Evolutionary conservation across 2,888 invertebrate genomes (phyloP), one percentile per base, ranked within the genome.

Genomic region (Eulithis prunata): DNA sequence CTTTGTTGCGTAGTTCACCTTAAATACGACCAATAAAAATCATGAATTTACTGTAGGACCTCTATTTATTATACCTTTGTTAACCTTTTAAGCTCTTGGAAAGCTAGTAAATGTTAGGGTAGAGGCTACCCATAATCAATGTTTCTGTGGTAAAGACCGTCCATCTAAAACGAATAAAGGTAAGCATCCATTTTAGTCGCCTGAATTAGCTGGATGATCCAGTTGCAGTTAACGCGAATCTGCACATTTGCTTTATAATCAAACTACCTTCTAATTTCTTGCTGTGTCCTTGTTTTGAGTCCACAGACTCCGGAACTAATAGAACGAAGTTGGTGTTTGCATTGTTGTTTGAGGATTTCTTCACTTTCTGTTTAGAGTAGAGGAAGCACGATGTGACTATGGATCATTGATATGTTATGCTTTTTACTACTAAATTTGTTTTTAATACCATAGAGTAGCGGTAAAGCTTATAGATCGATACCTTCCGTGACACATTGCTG

Each of bases 191-290:
- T 32, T 32, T 32, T 32, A 32, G 6, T 32, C 32, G 2, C 36
- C 57, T 12, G 38, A 65, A 57, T 64, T 65, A 65, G 41, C 46
- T 46, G 52, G 57, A 57, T 62, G 53, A 57, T 57, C 57, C 57
- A 57, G 54, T 57, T 62, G 36, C 55, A 49, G 36, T 45, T 45
- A 14, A 21, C 11, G 52, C 28, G 51, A 38, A 46, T 60, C 54
- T 62, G 51, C 32, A 57, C 28, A 51, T 5, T 8, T 11, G 3
- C 13, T 21, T 21, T 28, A 11, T 53, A 47, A 61, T 54, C 49
- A 57, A 57, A 62, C 49, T 53, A 21, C 41, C 41, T n/a, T 21
- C 53, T 57, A 52, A 36, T 52, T 62, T 38, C 52, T 52, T 32
- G 11, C 28, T 13, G 46, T 41, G 57, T 10, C 57, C 57, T 58